phyloP scores from a whole-genome alignment of 2,888 invertebrate species.

The Tipula helvola region DNA sequence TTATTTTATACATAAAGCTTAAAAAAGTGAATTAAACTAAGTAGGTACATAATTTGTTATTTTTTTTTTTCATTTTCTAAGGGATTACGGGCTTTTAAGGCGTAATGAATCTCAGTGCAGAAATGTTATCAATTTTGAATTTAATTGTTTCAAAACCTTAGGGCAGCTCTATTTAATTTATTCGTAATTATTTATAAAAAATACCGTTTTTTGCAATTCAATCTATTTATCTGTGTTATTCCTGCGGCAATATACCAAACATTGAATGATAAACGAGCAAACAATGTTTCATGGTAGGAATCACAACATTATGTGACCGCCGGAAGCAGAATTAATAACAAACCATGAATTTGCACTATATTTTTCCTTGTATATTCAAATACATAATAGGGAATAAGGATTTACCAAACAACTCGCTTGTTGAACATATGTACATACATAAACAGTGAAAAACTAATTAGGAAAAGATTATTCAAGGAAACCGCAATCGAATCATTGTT shows the following conservation, averaged over 20 bases:
- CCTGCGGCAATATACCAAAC: not conserved
- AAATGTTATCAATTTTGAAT: too few species aligned
- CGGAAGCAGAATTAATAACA: not conserved
- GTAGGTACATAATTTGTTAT: too few species aligned
- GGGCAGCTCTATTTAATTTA: too few species aligned
- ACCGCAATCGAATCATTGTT: not conserved
- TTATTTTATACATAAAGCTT: too few species aligned
- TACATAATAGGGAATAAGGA: not conserved
- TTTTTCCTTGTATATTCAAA: not conserved
- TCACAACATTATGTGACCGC: not conserved
- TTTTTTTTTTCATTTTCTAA: too few species aligned
- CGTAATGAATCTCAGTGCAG: too few species aligned
- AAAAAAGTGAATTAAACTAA: too few species aligned
- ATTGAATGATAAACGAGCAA: not conserved
- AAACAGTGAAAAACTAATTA: not conserved
- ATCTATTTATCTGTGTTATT: too few species aligned
- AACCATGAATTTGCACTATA: not conserved
- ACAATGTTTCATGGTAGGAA: not conserved
- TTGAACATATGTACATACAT: not conserved
- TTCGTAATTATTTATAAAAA: too few species aligned
- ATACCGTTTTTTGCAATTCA: too few species aligned
- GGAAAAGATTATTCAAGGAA: not conserved
- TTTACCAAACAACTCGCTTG: not conserved
- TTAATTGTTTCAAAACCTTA: too few species aligned
- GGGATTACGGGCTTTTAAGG: too few species aligned